Conservation (phyloP, 2,888 invertebrate species). For the Diabrotica balteata region DNA sequence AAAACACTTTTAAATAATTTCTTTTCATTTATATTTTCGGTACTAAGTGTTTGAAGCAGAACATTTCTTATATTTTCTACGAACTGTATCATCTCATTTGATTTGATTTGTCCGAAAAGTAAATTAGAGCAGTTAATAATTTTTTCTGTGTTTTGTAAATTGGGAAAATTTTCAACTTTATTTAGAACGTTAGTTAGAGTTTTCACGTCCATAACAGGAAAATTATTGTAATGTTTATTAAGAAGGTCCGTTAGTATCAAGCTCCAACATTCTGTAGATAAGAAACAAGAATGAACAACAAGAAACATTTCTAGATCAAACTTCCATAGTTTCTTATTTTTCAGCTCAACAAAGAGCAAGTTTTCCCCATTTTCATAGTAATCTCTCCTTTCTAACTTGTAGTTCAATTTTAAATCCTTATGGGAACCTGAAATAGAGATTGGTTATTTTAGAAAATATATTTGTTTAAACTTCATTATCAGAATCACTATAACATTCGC, state of each 20-base stretch:
- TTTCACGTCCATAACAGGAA: conserved; percentile 15
- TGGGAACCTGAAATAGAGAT: conserved; percentile 29
- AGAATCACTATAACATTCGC: not conserved
- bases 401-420: conserved; percentile 34
- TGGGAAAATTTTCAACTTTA: conserved; percentile 15
- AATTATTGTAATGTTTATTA: conserved; percentile 14
- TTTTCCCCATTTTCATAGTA: conserved; percentile 38
- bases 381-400: conserved; percentile 40
- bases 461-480: not conserved
- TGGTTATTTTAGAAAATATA: no score
- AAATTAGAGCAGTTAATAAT: conserved; percentile 34
- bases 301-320: conserved; percentile 20
- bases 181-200: conserved; percentile 23
- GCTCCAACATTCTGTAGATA: conserved; percentile 25
- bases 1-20: conserved; percentile 30
- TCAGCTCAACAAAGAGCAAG: conserved; percentile 34
- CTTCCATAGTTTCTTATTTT: conserved; percentile 31
- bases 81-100: conserved; percentile 10
- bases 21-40: conserved; percentile 13
- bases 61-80: conserved; percentile 22
- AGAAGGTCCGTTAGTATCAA: conserved; percentile 31
- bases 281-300: conserved; percentile 22
- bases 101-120: conserved; percentile 20
- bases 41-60: conserved; percentile 17
- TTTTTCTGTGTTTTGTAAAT: conserved; percentile 33